Evolutionary conservation across 2,113 vertebrate genomes (phyloP).

Genomic region (Smithornis capensis): DNA sequence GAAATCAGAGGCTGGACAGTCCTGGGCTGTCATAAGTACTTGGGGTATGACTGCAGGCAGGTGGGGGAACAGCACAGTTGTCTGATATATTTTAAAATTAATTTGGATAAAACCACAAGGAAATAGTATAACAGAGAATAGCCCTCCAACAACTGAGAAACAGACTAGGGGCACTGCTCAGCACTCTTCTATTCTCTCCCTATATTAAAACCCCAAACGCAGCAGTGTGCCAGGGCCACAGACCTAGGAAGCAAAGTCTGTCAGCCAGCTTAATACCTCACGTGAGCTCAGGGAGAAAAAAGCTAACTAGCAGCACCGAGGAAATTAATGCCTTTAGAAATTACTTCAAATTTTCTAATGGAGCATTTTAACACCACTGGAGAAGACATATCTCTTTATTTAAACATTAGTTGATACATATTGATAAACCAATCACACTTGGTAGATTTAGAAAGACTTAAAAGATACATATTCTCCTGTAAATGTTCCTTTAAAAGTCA

Average conservation of each 20-base stretch:
- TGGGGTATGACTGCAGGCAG: not conserved
- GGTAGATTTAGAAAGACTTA: not conserved
- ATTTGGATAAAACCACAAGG: not conserved
- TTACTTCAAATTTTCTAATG: not conserved
- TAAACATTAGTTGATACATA: conserved; percentile 6
- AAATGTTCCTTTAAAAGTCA: conserved; percentile 63
- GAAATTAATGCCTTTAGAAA: not conserved
- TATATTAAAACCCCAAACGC: not conserved
- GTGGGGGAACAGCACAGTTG: not conserved
- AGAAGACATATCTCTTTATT: not conserved
- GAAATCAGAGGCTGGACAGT: not conserved
- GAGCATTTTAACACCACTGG: not conserved
- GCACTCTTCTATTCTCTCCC: not conserved
- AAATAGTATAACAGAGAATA: not conserved
- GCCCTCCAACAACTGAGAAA: not conserved
- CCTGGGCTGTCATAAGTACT: not conserved
- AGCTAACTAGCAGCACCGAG: not conserved
- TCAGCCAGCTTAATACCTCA: not conserved
- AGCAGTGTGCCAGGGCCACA: not conserved
- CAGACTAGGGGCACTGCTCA: not conserved
- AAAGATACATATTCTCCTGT: not conserved
- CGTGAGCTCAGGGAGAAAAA: not conserved
- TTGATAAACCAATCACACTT: conserved; percentile 19
- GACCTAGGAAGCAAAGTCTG: not conserved
- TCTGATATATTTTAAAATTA: not conserved